These are phyloP conservation scores for Scaptomyza montana DNA, from an alignment of 1,140 invertebrate species.

Conservation along the genomic window DNA sequence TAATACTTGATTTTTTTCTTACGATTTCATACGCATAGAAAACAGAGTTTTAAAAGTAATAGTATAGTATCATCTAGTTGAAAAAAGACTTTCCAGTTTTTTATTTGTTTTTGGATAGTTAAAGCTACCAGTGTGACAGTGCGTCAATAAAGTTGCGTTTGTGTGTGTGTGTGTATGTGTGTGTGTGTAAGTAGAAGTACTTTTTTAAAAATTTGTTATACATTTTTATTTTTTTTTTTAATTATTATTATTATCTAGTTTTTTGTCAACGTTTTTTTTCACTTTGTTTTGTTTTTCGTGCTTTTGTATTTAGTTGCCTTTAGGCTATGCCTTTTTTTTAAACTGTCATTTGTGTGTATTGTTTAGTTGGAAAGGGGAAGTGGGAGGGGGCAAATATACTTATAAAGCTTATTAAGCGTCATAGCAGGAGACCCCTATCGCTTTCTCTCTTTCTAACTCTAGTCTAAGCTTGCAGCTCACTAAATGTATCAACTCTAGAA, in stretches of 20 bases:
- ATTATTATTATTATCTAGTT: neutral
- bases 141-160: constrained; percentile 14
- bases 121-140: constrained; percentile 39
- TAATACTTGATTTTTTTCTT: constrained; percentile 1
- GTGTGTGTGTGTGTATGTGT: neutral
- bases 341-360: constrained; percentile 12
- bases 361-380: neutral
- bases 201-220: neutral
- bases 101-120: constrained; percentile 2
- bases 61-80: constrained; percentile 3
- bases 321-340: constrained; percentile 10
- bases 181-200: constrained; percentile 11
- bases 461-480: constrained; percentile 26
- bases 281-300: constrained; percentile 8
- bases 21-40: neutral
- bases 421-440: constrained; percentile 3
- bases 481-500: constrained; percentile 12
- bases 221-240: too few relatives aligned
- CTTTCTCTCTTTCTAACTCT: neutral
- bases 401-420: constrained; percentile 18
- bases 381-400: constrained; percentile 3
- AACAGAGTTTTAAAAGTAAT: constrained; percentile 7
- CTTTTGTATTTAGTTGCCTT: neutral
- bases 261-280: too few relatives aligned
- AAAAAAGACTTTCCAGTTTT: constrained; percentile 12